Evolutionary conservation across 2,888 invertebrate species (phyloP), one percentile per base, ranked within the genome.

Genomic region (Drosophila parthenogenetica): DNA sequence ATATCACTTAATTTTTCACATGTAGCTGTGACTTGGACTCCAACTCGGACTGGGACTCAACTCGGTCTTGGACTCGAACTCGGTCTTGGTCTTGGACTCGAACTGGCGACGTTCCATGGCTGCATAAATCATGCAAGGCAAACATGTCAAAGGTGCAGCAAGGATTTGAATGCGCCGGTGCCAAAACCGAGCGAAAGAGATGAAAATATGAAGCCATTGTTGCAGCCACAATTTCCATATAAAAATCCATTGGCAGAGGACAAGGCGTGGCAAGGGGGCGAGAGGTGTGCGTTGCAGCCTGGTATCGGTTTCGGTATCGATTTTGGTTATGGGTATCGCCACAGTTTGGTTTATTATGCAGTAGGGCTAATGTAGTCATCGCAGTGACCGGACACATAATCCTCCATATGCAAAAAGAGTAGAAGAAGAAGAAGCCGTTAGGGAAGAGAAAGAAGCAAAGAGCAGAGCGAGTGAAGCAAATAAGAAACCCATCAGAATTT

Each of bases 1-100:
- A 86, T 88, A 86, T 86, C 85, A 86, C 85, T 86, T 86, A 88
- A 86, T 86, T 86, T 86, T 88, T 86, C 85, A 86, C 84, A 88
- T 86, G 62, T 70, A 53, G 76, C 67, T 62, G 71, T 70, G 14
- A 29, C 29, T 51, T 48, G 51, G 46, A 10, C 58, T 35, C 3
- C 29, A 40, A 8, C 58, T 58, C 14, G 14, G 62, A 53, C 53
- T 22, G 14, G 22, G 16, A 40, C 5, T 51, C 29, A 29, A 29
- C 29, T 50, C 3, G 16, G 43, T 37, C 58, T 43, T 22, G 49
- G 42, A 22, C 19, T 40, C n/a, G 25, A 13, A 29, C 5, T 51
- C 16, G 37, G 10, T 19, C n/a, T 43, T 16, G 40, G 35, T 40
- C 46, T 65, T 37, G 46, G 16, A 35, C 46, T 40, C 43, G 43